Evolutionary conservation across 2,113 vertebrate species (phyloP).

Genomic region (Edolisoma coerulescens): DNA sequence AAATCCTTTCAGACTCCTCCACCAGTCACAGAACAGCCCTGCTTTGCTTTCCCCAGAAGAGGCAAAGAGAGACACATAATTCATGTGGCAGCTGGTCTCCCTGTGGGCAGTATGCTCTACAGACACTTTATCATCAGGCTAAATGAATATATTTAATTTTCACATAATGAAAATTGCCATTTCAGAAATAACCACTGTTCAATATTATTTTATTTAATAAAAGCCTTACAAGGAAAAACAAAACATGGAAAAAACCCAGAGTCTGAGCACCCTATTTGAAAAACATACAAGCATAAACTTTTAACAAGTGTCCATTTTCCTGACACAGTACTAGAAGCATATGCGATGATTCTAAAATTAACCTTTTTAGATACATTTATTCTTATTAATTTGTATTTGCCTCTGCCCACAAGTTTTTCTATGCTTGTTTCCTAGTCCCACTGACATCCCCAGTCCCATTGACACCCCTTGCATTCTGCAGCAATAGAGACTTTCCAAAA

Average conservation of each 20-base stretch:
- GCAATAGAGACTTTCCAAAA: background rate
- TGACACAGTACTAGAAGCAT: background rate
- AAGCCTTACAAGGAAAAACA: background rate
- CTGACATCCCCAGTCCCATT: background rate
- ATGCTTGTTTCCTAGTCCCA: background rate
- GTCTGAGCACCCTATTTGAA: background rate
- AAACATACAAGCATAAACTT: background rate
- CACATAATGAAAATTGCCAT: background rate
- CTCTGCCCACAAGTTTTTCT: background rate
- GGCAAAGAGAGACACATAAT: background rate
- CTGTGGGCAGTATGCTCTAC: background rate
- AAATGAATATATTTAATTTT: constrained; percentile 11
- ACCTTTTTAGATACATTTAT: background rate
- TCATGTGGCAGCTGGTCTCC: background rate
- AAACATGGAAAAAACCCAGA: accelerated
- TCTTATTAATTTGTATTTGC: background rate
- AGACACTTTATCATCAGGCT: background rate
- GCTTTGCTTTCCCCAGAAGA: background rate
- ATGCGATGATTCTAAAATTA: background rate
- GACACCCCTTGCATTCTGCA: background rate
- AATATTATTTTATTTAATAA: background rate
- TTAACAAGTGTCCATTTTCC: accelerated
- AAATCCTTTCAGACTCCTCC: background rate
- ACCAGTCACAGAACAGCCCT: background rate
- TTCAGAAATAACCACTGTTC: background rate